Evolutionary conservation across 2,113 vertebrate genomes (phyloP).

Genomic region (Dasyprocta punctata): DNA sequence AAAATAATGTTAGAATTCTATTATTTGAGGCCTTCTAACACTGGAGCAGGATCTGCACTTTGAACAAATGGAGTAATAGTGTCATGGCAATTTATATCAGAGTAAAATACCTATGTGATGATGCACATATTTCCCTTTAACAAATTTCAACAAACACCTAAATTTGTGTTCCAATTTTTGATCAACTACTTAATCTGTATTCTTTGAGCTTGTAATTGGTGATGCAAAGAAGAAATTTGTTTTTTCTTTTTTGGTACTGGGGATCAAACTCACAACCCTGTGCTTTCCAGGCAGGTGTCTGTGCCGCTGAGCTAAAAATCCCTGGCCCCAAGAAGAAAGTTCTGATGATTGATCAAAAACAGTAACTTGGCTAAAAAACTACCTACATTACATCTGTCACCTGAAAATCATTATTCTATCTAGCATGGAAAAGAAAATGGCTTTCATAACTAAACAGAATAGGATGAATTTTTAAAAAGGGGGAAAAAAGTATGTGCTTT

Average conservation of each 20-base stretch:
- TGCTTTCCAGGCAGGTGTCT: too few relatives aligned
- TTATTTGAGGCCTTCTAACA: neutral
- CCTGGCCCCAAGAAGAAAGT: neutral
- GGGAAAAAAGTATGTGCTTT: neutral
- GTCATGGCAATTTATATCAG: neutral
- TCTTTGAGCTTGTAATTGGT: neutral
- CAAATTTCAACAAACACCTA: conserved; percentile 37
- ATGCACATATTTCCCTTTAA: neutral
- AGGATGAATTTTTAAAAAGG: neutral
- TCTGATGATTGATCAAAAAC: neutral
- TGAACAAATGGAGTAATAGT: neutral
- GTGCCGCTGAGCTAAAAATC: too few relatives aligned
- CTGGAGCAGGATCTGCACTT: neutral
- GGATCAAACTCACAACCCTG: too few relatives aligned
- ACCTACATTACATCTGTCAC: neutral
- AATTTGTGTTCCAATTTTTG: neutral
- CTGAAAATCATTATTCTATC: neutral
- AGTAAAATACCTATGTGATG: neutral
- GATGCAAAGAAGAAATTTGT: neutral
- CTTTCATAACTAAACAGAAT: conserved; percentile 14
- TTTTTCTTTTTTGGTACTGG: too few relatives aligned
- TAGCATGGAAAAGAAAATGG: neutral
- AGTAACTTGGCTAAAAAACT: neutral
- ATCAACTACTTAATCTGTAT: neutral
- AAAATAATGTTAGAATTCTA: conserved; percentile 8